Base-by-base conservation (phyloP, 1,140 invertebrate species). In the Drosophila grimshawi region DNA sequence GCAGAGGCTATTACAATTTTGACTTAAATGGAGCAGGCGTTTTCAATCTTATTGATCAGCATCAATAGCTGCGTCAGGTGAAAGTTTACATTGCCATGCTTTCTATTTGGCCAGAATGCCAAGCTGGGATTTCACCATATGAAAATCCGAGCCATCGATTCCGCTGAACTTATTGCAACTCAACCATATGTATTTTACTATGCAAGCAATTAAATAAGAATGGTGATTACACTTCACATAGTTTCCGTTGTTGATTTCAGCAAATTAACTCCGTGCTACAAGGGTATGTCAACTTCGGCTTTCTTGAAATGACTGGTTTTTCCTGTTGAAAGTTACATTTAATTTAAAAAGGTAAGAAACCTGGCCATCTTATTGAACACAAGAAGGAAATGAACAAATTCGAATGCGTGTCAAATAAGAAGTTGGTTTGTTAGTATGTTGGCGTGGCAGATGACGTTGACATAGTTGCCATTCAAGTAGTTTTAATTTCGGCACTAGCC, bases 391-490 rank as follows among this genome's bases (percentile, higher is more conserved):
- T 46, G 43, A 6, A 35, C 35, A 56, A 70, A 74, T 81, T 74
- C 62, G 68, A 81, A 78, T 86, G 59, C 64, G 43, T 46, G 49
- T 3, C 27, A 48, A 51, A 35, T 19, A 19, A 19, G 19, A 19
- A 19, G 19, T 51, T 68, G 45, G n/a, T 5, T 43, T 43, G 39
- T 43, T n/a, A n/a, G 10, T n/a, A 10, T 19, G 37, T 37, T 53
- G 64, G 27, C 32, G 5, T 43, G 63, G 48, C 51, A 56, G 43
- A 48, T 35, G 63, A 67, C 39, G 64, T 62, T 52, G 59, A 65
- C 65, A 86, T 81, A 86, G 86, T 86, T 86, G 78, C 76, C 79
- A 86, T 79, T 86, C 56, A 86, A 86, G 82, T 81, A 76, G 61
- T 76, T 79, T 80, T 76, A 81, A 81, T 81, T 78, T 70, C 76